Evolutionary conservation across 1,140 invertebrate genomes (phyloP).

Genomic region (Branchinecta lindahli): DNA sequence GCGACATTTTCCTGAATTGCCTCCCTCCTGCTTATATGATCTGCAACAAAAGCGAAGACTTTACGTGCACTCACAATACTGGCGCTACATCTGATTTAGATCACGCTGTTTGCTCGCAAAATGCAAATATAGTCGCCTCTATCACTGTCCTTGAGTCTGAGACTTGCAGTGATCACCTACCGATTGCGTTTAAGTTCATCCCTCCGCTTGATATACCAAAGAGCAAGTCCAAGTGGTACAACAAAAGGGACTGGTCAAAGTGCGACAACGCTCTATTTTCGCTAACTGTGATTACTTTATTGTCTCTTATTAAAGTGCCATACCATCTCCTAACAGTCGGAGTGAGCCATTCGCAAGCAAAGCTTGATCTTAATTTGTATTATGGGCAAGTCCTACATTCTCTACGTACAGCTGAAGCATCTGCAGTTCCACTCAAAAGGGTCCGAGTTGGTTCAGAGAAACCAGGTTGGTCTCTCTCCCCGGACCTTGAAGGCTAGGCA

Average conservation of each 20-base stretch:
- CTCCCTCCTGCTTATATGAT: conserved; percentile 9
- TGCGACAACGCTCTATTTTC: conserved; percentile 8
- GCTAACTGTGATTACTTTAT: conserved; percentile 6
- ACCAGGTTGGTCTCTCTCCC: conserved; percentile 6
- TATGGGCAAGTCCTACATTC: conserved; percentile 8
- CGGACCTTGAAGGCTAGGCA: conserved; percentile 9
- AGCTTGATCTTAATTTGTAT: conserved; percentile 10
- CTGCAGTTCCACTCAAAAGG: conserved; percentile 9
- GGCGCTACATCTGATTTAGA: conserved; percentile 10
- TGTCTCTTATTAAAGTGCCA: conserved; percentile 10
- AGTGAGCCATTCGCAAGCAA: background rate
- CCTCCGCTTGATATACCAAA: conserved; percentile 8
- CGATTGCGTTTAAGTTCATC: background rate
- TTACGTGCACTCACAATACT: conserved; percentile 4
- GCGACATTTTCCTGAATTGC: conserved; percentile 1
- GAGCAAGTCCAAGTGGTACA: background rate
- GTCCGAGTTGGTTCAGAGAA: conserved; percentile 9
- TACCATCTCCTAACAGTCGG: conserved; percentile 5
- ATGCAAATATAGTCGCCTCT: conserved; percentile 3
- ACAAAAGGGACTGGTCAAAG: conserved; percentile 6
- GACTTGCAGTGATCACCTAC: background rate
- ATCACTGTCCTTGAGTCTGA: conserved; percentile 1
- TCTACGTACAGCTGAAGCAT: background rate
- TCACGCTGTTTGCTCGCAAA: conserved; percentile 2
- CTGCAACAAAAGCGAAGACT: conserved; percentile 10